Evolutionary conservation across 2,113 vertebrate species (phyloP), one percentile per base, ranked within the genome.

Genomic region (Phylloscopus trochilus): DNA sequence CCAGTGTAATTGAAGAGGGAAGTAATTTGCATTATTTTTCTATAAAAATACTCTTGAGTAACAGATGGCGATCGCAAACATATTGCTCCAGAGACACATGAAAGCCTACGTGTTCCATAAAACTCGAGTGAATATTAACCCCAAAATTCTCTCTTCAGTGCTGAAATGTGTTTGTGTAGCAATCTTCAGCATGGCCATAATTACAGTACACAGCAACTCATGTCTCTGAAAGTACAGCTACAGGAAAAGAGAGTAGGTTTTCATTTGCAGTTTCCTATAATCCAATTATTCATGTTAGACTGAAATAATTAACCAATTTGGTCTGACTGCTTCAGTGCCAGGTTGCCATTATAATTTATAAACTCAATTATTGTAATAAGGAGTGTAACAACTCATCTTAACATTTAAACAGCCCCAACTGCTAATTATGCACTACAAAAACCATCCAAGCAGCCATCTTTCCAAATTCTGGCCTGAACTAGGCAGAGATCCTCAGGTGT

Each of bases 41-140:
- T 91, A 80, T 93, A 94, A 96, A 98, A 97, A 80, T 79, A 64
- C 83, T 74, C 81, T 93, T 79, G 94, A 96, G 90, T 94, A 97
- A 95, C 97, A 98, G 97, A 97, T 98, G 97, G 97, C 8, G 11
- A 96, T 94, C 52, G 10, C 96, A 98, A 97, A 97, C 95, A 77
- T 97, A 96, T 87, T 97, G 95, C 96, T 97, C 66, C 59, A 69
- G 94, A 97, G 93, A 96, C 94, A 95, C 96, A 96, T 96, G 97
- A 96, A 96, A 97, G 95, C 70, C 96, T 97, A 30, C 91, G 84
- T 95, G 92, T 97, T 97, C 96, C 89, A 95, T 96, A 95, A 97
- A 96, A 95, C 64, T 92, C 76, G 92, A 96, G 85, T 84, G 92
- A 96, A 89, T 95, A 96, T 98, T 97, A 98, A 97, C 96, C 59